Evolutionary conservation across 2,113 vertebrate genomes (phyloP).

Genomic region (Rhadina sibilatrix): DNA sequence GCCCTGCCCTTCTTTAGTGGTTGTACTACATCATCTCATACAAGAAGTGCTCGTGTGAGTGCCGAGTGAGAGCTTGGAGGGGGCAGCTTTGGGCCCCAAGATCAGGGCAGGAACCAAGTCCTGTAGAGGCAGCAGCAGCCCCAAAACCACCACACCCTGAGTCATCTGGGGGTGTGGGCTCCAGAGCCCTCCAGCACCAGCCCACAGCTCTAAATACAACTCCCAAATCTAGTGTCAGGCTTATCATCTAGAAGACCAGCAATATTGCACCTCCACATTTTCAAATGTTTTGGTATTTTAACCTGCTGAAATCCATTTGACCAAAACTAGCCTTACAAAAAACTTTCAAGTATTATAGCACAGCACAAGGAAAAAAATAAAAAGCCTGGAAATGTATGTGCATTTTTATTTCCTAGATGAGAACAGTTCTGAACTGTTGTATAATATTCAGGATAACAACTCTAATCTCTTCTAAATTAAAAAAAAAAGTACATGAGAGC

Average conservation of each 20-base stretch:
- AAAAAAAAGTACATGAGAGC: not conserved
- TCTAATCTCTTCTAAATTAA: constrained; percentile 17
- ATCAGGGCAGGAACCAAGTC: not conserved
- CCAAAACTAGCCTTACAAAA: not conserved
- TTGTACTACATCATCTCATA: accelerated
- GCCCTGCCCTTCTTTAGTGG: not conserved
- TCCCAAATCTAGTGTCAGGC: not conserved
- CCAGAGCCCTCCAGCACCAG: not conserved
- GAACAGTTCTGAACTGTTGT: not conserved
- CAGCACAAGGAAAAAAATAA: not conserved
- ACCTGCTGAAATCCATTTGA: not conserved
- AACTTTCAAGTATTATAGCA: not conserved
- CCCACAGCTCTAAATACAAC: not conserved
- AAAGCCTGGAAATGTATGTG: not conserved
- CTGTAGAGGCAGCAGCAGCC: not conserved
- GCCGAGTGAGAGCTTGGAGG: not conserved
- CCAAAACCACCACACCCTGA: not conserved
- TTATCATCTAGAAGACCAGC: not conserved
- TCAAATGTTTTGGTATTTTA: not conserved
- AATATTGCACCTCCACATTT: not conserved
- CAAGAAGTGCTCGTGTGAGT: not conserved
- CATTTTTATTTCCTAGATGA: not conserved
- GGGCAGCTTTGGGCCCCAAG: not conserved
- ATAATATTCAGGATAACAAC: not conserved
- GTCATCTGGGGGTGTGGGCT: not conserved